Percentiles rank a stretch among this genome's conserved stretches.
Evolutionary conservation across 2,888 invertebrate genomes (phyloP).

Genomic region (Steromphala cineraria): DNA sequence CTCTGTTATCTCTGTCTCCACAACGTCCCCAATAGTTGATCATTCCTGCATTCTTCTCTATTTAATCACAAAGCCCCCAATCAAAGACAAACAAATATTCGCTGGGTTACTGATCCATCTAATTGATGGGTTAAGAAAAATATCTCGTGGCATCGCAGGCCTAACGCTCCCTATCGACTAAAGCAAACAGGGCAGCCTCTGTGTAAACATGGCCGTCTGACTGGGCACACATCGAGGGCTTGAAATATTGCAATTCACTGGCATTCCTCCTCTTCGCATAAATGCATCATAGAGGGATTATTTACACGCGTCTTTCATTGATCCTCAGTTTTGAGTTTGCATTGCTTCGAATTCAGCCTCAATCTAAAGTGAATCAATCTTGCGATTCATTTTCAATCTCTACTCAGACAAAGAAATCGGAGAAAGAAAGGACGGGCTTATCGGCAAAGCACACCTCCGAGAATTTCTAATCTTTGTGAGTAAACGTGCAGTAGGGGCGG

Average conservation of each 20-base stretch:
- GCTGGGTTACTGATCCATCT: conserved; percentile 14
- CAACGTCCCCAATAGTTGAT: not conserved
- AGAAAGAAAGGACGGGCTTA: conserved; percentile 17
- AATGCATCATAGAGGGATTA: conserved; percentile 12
- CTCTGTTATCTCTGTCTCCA: not conserved
- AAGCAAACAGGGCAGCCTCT: not conserved
- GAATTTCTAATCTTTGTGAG: conserved; percentile 17
- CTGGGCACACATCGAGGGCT: not conserved
- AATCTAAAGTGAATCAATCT: conserved; percentile 20
- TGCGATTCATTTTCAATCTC: conserved; percentile 17
- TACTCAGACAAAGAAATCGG: conserved; percentile 19
- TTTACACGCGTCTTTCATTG: not conserved
- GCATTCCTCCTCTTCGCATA: conserved; percentile 3
- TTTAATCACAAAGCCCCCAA: conserved; percentile 16
- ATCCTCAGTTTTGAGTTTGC: conserved; percentile 11
- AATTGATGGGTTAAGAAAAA: conserved; percentile 16
- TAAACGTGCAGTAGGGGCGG: not conserved
- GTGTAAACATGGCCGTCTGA: conserved; percentile 3
- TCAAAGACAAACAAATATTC: conserved; percentile 22
- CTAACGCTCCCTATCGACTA: not conserved
- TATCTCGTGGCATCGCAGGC: not conserved
- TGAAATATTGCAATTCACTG: conserved; percentile 19
- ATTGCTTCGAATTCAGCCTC: not conserved
- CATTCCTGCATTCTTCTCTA: conserved; percentile 11
- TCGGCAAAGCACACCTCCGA: conserved; percentile 19